A percentile compares a stretch with the other conserved stretches of the same genome.
Evolutionary conservation across 2,888 invertebrate genomes (phyloP).

Genomic region (Marronus borbonicus): DNA sequence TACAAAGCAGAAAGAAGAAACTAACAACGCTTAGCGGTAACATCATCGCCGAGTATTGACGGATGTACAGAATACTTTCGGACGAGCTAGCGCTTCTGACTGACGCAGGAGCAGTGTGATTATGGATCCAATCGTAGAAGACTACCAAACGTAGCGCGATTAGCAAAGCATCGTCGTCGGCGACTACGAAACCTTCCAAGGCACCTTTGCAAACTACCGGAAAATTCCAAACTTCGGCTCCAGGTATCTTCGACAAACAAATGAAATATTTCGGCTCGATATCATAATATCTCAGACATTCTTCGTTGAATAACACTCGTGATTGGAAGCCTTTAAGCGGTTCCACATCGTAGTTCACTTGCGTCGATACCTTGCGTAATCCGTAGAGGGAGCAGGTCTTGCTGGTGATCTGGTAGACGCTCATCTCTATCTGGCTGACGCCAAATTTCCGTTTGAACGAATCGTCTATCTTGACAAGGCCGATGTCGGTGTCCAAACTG

Average conservation of each 20-base stretch:
- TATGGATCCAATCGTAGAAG: constrained; percentile 15
- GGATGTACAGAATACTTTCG: no score
- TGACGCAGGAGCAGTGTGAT: not conserved
- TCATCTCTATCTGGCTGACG: not conserved
- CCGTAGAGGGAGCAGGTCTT: constrained; percentile 4
- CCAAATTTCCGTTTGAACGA: not conserved
- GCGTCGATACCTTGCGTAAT: not conserved
- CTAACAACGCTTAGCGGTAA: no score
- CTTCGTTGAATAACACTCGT: not conserved
- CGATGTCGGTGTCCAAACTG: constrained; percentile 16
- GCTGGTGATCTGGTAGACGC: not conserved
- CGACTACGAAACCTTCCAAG: constrained; percentile 24
- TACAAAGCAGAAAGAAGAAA: no score
- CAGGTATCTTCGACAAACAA: not conserved
- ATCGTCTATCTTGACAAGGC: not conserved
- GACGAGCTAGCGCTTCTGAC: not conserved
- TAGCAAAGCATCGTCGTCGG: constrained; percentile 3
- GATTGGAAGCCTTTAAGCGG: not conserved
- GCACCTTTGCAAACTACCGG: constrained; percentile 17
- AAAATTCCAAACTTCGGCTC: constrained; percentile 29
- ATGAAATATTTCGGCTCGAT: constrained; percentile 21
- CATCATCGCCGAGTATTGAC: no score
- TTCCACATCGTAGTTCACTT: not conserved
- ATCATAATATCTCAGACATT: constrained; percentile 8
- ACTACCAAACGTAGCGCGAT: constrained; percentile 17